Evolutionary conservation across 2,797 vertebrate species (phyloP), one percentile per base, ranked within the genome.

Genomic region (Gambelia wislizenii): DNA sequence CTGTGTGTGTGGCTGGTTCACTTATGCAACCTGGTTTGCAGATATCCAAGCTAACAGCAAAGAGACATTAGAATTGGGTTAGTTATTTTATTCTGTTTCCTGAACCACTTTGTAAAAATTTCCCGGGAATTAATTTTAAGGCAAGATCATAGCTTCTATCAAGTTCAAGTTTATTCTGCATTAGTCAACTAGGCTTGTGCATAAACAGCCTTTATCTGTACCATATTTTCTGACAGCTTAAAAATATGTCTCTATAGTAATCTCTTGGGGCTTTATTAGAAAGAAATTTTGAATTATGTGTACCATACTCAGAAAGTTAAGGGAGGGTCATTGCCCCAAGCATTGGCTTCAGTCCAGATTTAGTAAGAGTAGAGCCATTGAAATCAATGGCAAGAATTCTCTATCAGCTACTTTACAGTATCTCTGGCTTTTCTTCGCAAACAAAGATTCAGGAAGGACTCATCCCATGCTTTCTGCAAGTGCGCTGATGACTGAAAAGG

Each of bases 211-310:
- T 1, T 10, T 61, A 88, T 64, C 81, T 20, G 20, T 61, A n/a
- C 87, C 42, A 86, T 0, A 33, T 89, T 90, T 83, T 18, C 61
- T 92, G 78, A 84, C 83, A 52, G 79, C 39, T 78, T 78, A 56
- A 5, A 54, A 56, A 20, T 59, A 59, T 18, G 16, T 22, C 16
- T 59, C 5, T 59, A 59, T 16, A 59, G 56, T 3, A 16, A 20
- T 59, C 56, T 20, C 1, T 22, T 20, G 20, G 56, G 67, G 20
- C 42, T 44, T 74, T 72, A 69, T 33, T 3, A 27, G 25, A 69
- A 33, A 33, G 18, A 69, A 69, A 33, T 22, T 1, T 59, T 59
- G 56, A 5, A 33, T 27, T 69, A 33, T 27, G 64, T 33, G 30
- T 69, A 69, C n/a, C n/a, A n/a, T n/a, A n/a, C 33, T 69, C 30